Percentiles rank a stretch among this genome's conserved stretches.
phyloP scores from a whole-genome alignment of 2,888 invertebrate species.

The Magallana nippona region DNA sequence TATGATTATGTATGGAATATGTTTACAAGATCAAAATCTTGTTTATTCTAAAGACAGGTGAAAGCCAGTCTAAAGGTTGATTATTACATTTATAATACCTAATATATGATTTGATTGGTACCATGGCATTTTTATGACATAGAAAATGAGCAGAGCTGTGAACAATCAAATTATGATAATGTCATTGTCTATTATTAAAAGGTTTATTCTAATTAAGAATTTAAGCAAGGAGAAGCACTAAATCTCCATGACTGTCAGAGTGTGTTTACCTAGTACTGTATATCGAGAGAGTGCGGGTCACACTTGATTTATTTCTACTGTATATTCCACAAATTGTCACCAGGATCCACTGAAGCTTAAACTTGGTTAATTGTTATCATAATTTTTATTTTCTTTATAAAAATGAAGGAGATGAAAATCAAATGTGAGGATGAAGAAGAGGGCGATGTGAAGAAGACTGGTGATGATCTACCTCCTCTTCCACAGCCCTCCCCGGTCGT shows the following conservation, averaged over 20 bases:
- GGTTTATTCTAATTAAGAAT: not conserved
- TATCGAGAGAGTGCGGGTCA: not conserved
- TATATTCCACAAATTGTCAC: not conserved
- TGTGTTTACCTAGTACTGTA: not conserved
- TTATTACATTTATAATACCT: too few relatives aligned
- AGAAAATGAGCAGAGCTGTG: not conserved
- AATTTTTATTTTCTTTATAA: not conserved
- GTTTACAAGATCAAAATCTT: too few relatives aligned
- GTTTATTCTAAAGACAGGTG: too few relatives aligned
- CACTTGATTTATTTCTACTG: not conserved
- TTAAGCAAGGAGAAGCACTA: not conserved
- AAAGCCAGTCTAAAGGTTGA: too few relatives aligned
- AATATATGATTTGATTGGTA: too few relatives aligned
- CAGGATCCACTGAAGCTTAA: too few relatives aligned
- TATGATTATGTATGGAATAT: too few relatives aligned
- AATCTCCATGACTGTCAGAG: not conserved
- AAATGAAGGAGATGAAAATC: constrained; percentile 41
- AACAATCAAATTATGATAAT: constrained; percentile 23
- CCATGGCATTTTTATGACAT: not conserved
- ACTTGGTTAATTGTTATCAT: not conserved
- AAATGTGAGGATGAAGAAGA: constrained; percentile 38
- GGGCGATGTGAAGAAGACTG: not conserved
- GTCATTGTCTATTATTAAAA: not conserved
- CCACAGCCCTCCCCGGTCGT: constrained; percentile 43
- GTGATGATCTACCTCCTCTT: not conserved